Evolutionary conservation across 1,140 invertebrate genomes (phyloP), one percentile per base, ranked within the genome.

Genomic region (Bombus sylvicola): DNA sequence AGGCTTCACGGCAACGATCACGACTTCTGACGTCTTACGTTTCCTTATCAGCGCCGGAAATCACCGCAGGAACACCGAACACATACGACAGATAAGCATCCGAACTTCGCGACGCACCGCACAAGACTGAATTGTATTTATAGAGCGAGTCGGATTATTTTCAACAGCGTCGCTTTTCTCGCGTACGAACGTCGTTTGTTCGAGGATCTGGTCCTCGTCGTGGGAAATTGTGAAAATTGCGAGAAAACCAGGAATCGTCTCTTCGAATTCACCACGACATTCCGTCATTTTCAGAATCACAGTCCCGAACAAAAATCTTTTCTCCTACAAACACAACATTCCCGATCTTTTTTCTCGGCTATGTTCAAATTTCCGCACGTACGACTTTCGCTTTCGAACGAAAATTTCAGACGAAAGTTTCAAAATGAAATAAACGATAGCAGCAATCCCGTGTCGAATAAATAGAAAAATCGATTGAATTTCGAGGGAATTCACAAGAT

Each of bases 91-190:
- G 41, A 90, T 87, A 87, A 91, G 84, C 91, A 92, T 93, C 92
- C 90, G 92, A 94, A 90, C 95, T 94, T 95, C 93, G 90, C 94
- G 94, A 94, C 93, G 94, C 87, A 85, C 92, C 92, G 92, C 92
- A 92, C 91, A 92, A 92, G 86, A 95, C 95, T 95, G 94, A 95
- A 92, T 95, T 95, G 94, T 95, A 95, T 95, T 95, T 95, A 95
- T 95, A 95, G 95, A 95, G 92, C 90, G 85, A 94, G 91, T 93
- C 84, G 90, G 90, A 95, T 95, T 95, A 95, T 95, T 95, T 95
- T 93, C 78, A 95, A 95, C 94, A 87, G 74, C 90, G 91, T 90
- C 92, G 92, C 92, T 95, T 94, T 94, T 94, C 92, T 92, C 92
- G 92, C 87, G 90, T 89, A 84, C 86, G 86, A 87, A 83, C 83